Conservation (phyloP, 2,888 invertebrate genomes). For the Trichacis sp. region DNA sequence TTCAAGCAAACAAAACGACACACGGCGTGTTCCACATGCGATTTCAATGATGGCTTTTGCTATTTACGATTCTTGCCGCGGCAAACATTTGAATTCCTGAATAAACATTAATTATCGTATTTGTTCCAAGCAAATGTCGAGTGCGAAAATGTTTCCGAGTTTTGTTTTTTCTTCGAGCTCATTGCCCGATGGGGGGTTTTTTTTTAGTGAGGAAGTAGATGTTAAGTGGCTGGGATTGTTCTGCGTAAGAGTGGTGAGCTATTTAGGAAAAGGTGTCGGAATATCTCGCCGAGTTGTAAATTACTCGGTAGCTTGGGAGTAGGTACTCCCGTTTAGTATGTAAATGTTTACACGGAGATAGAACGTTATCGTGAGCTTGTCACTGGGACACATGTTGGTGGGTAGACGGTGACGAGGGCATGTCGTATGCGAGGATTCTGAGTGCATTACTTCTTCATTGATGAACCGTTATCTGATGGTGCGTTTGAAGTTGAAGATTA, state of each 20-base stretch:
- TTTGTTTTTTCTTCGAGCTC: not conserved
- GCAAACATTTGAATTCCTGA: not conserved
- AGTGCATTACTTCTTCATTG: too few species aligned
- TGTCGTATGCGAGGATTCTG: not conserved
- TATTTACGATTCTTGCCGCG: not conserved
- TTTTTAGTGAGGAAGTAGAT: not conserved
- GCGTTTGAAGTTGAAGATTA: too few species aligned
- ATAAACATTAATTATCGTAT: not conserved
- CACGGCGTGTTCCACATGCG: conserved; percentile 13
- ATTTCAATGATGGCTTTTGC: too few species aligned
- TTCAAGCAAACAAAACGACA: conserved; percentile 54
- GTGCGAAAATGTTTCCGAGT: not conserved
- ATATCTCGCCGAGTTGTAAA: conserved; percentile 55
- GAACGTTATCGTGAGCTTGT: conserved; percentile 49
- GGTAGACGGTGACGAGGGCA: conserved; percentile 43
- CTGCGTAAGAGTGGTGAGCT: conserved; percentile 1
- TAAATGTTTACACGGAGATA: conserved; percentile 62
- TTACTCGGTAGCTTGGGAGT: conserved; percentile 54
- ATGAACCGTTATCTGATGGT: too few species aligned
- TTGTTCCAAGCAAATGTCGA: not conserved
- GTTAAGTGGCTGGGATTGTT: not conserved
- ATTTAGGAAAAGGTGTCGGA: conserved; percentile 4
- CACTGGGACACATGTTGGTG: conserved; percentile 35
- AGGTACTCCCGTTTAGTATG: conserved; percentile 59
- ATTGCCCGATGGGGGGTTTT: too few species aligned